Conservation (phyloP, 2,888 invertebrate genomes). For the Lithophane ornitopus region DNA sequence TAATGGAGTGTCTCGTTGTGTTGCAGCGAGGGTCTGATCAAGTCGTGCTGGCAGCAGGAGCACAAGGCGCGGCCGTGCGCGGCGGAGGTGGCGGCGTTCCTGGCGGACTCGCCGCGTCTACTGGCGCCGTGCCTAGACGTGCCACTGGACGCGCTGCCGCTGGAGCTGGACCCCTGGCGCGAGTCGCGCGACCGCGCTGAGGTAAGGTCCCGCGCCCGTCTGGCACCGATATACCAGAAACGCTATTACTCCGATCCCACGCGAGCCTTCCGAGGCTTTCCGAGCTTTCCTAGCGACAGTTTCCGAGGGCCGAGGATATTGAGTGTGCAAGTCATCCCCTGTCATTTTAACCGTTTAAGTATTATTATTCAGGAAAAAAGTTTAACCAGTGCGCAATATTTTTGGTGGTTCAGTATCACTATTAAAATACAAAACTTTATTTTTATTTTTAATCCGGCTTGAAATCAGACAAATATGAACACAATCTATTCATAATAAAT, state of each 20-base stretch:
- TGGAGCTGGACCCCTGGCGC: conserved; percentile 81
- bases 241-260: neutral
- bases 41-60: conserved; percentile 95
- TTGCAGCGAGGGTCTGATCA: conserved; percentile 93
- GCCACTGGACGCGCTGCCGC: conserved; percentile 93
- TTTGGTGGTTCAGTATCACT: too few relatives aligned
- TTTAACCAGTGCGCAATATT: too few relatives aligned
- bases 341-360: too few relatives aligned
- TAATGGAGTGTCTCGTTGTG: neutral
- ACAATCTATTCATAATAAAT: too few relatives aligned
- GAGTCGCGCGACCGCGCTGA: conserved; percentile 73
- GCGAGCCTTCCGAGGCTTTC: too few relatives aligned
- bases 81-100: conserved; percentile 94
- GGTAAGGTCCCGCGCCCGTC: conserved; percentile 49
- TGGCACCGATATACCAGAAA: neutral
- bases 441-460: too few relatives aligned
- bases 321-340: too few relatives aligned
- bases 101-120: conserved; percentile 94
- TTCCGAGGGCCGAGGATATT: too few relatives aligned
- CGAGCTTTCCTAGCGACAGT: too few relatives aligned
- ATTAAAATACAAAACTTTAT: too few relatives aligned
- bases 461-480: too few relatives aligned
- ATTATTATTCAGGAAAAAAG: too few relatives aligned
- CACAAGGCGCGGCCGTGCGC: conserved; percentile 93
- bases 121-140: conserved; percentile 95